These are phyloP conservation scores for Globodera rostochiensis DNA, from an alignment of 1,140 invertebrate genomes.

Conservation along the genomic window DNA sequence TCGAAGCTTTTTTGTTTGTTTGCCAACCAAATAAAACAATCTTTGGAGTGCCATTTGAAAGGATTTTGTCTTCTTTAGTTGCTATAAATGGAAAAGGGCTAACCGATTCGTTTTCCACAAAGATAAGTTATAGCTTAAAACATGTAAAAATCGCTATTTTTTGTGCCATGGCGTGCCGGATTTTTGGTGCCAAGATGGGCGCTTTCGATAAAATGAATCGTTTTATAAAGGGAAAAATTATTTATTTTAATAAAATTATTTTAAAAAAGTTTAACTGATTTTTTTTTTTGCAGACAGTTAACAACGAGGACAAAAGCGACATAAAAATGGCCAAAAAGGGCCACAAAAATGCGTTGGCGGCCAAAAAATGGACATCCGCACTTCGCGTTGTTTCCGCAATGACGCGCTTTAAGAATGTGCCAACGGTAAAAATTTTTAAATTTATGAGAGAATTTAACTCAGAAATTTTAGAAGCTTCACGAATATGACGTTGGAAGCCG, in stretches of 20 bases:
- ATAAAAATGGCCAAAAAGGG: background rate
- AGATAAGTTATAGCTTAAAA: no score
- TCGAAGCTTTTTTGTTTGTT: no score
- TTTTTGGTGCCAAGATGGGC: no score
- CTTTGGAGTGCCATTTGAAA: no score
- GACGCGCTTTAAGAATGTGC: conserved; percentile 48
- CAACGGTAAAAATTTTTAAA: conserved; percentile 22
- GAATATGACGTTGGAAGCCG: conserved; percentile 9
- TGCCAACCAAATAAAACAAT: no score
- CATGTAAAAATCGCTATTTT: no score
- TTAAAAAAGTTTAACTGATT: background rate
- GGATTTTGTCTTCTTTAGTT: no score
- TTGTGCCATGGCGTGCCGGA: no score
- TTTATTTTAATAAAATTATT: background rate
- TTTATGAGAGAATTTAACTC: no score
- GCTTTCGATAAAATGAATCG: no score
- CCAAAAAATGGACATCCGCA: conserved; percentile 47
- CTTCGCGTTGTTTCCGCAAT: conserved; percentile 46
- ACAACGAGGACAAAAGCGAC: background rate
- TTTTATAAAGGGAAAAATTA: background rate
- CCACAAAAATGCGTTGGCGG: background rate
- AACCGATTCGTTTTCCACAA: no score
- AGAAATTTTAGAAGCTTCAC: conserved; percentile 30
- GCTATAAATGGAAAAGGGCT: no score
- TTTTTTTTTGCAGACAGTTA: background rate